A percentile compares a stretch with the other conserved stretches of the same genome.
These are phyloP conservation scores for Oxyura jamaicensis DNA, from an alignment of 2,113 vertebrate species.

Conservation along the genomic window DNA sequence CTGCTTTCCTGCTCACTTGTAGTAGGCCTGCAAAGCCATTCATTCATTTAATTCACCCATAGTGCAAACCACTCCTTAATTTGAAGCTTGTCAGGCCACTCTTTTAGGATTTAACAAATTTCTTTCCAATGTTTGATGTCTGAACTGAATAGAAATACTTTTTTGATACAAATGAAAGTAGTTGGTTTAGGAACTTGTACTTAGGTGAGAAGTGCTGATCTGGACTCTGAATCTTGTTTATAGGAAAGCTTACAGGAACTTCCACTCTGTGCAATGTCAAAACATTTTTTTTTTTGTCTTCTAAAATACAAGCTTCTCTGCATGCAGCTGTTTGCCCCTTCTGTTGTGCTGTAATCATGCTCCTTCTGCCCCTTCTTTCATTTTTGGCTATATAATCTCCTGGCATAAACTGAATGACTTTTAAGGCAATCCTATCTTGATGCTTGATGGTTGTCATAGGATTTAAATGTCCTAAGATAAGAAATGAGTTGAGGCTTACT, in stretches of 20 bases:
- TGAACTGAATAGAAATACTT: neutral
- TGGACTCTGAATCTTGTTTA: neutral
- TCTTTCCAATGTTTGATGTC: fast-evolving
- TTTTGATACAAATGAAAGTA: neutral
- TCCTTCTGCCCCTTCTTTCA: neutral
- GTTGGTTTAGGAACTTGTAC: neutral
- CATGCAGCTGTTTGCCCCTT: neutral
- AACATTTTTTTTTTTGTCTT: neutral
- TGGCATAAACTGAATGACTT: neutral
- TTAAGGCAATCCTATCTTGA: neutral
- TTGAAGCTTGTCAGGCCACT: neutral
- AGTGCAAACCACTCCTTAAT: neutral
- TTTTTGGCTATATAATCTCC: neutral
- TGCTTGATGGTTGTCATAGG: neutral
- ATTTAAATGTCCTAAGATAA: neutral
- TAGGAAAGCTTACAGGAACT: neutral
- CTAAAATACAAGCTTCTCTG: neutral
- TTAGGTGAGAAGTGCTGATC: fast-evolving
- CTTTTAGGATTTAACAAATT: neutral
- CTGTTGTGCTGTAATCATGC: fast-evolving
- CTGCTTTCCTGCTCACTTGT: neutral
- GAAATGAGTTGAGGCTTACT: neutral
- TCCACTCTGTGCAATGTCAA: neutral
- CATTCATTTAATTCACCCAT: neutral
- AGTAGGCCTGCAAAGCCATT: neutral